Evolutionary conservation across 2,797 vertebrate species (phyloP).

Genomic region (Hyperoplus immaculatus): DNA sequence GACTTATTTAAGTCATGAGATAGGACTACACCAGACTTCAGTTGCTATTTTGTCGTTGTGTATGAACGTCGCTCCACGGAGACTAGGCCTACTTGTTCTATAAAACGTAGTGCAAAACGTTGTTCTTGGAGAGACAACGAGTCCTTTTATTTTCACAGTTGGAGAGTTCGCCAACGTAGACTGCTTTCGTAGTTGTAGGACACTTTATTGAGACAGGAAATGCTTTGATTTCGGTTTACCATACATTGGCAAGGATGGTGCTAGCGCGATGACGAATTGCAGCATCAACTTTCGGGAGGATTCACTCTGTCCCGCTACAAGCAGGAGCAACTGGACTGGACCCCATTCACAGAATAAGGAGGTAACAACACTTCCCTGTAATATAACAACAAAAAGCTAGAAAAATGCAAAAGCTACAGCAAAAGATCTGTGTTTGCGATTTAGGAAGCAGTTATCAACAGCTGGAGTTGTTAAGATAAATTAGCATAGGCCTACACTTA

Average conservation of each 20-base stretch:
- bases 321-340: constrained; percentile 38
- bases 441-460: background rate
- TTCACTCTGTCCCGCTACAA: constrained; percentile 13
- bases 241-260: constrained; percentile 25
- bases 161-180: too few species aligned
- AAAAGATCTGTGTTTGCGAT: background rate
- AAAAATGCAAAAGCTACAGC: background rate
- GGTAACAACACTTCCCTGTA: constrained; percentile 9
- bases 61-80: too few species aligned
- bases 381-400: background rate
- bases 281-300: constrained; percentile 61
- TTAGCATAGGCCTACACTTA: constrained; percentile 5
- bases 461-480: constrained; percentile 6
- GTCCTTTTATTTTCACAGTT: background rate
- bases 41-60: background rate
- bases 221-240: background rate
- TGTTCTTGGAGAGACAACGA: background rate
- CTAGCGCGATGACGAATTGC: constrained; percentile 45
- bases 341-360: background rate
- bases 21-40: background rate
- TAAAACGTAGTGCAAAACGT: background rate
- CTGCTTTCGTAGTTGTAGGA: background rate
- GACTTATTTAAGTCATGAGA: background rate
- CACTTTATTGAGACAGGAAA: constrained; percentile 18
- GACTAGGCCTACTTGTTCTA: background rate